Base-by-base conservation (phyloP, 2,113 vertebrate species). In the Nibea albiflora region DNA sequence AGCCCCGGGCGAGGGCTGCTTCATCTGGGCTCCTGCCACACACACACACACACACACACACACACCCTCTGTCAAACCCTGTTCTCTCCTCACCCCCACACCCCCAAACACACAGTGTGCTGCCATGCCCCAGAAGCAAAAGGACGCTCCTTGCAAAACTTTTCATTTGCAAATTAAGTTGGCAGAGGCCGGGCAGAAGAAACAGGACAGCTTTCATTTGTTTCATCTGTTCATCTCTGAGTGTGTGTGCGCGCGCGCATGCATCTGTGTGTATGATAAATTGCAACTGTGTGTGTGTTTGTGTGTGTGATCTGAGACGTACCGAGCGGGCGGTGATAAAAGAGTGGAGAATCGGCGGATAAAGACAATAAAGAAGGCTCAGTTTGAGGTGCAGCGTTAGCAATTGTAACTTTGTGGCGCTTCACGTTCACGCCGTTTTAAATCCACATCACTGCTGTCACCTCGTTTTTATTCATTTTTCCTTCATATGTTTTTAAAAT, bases 1-100 rank as follows among this genome's bases (percentile, higher is more conserved):
- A 96, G 96, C 96, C 97, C 95, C 79, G 86, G 97, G 97, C 96
- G 92, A 95, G 94, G 94, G 93, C 96, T 96, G 96, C 96, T 96
- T 95, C 96, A 96, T 96, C 95, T 95, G 96, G 95, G 94, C 93
- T 94, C 88, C 87, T 94, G 95, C 94, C 92, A 92, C 95, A 92
- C 93, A 87, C 73, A 83, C 88, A 89, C 90, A 88, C 80, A 82
- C 85, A 68, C 76, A 78, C 72, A 90, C 93, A 74, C 75, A 79
- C 86, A 89, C 87, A 67, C 68, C 67, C 76, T 68, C 88, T 85
- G 70, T 73, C 78, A 70, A 89, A 92, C 88, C 89, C 90, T 86
- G 64, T 22, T 60, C 65, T 39, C 31, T 24, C 72, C 62, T 62
- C 77, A 73, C 80, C 87, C 80, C 86, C 86, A 52, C 49, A 4